Percentiles rank a stretch among this genome's conserved stretches.
phyloP scores from a whole-genome alignment of 92 coral and sea anemone species.

The Bergia sp. region DNA sequence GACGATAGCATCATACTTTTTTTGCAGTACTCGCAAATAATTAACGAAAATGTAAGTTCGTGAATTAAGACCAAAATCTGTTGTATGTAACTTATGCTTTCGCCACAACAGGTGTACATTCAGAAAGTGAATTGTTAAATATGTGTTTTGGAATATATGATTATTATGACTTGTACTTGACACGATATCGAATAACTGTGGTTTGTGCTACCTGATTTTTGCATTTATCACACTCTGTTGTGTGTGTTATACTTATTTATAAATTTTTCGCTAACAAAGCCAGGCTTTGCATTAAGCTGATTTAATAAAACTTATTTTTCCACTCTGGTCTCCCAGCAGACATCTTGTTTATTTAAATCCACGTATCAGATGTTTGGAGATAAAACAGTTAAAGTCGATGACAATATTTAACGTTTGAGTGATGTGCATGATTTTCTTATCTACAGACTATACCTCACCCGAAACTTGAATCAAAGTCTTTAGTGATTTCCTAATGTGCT shows the following conservation, averaged over 20 bases:
- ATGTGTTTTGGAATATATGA: conserved; percentile 21
- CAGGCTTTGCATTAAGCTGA: not conserved
- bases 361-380: not conserved
- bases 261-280: not conserved
- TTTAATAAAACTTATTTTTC: not conserved
- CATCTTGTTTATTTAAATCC: not conserved
- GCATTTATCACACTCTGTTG: not conserved
- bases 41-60: not conserved
- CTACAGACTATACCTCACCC: no score
- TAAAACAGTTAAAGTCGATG: no score
- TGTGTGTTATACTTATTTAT: not conserved
- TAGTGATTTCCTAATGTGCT: no score
- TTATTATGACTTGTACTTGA: not conserved
- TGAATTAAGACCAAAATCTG: not conserved
- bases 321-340: not conserved
- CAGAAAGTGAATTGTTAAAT: conserved; percentile 16
- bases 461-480: no score
- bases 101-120: conserved; percentile 33
- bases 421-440: no score
- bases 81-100: conserved; percentile 14
- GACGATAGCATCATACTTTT: not conserved
- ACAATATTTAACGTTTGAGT: no score
- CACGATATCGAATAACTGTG: not conserved
- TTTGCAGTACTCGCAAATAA: not conserved
- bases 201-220: not conserved